Conservation (phyloP, 2,888 invertebrate genomes). For the Eurytoma californica region DNA sequence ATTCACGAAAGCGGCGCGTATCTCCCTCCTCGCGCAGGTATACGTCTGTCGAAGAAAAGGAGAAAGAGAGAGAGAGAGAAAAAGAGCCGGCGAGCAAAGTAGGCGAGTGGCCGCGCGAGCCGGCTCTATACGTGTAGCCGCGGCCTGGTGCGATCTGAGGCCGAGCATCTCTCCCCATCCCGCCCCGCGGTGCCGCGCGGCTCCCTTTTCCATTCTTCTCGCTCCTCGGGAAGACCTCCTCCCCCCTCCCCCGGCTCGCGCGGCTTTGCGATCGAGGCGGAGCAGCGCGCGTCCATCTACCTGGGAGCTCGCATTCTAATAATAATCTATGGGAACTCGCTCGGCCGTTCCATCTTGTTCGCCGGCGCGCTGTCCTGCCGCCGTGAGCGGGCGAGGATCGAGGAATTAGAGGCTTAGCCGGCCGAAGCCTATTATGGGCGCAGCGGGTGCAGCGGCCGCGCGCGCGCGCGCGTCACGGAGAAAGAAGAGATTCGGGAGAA, state of each 20-base stretch:
- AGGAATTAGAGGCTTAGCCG: slow-evolving; percentile 69
- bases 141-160: slow-evolving; percentile 55
- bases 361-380: background rate
- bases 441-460: slow-evolving; percentile 66
- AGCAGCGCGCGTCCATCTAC: slow-evolving; percentile 63
- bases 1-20: slow-evolving; percentile 30
- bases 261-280: slow-evolving; percentile 62
- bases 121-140: slow-evolving; percentile 24
- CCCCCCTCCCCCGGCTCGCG: slow-evolving; percentile 9
- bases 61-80: slow-evolving; percentile 57
- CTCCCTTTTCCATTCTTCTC: slow-evolving; percentile 52
- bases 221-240: slow-evolving; percentile 38
- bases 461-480: background rate
- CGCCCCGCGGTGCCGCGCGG: background rate
- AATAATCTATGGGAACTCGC: slow-evolving; percentile 73
- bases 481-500: slow-evolving; percentile 61
- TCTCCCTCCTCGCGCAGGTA: slow-evolving; percentile 25
- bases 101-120: too few relatives aligned
- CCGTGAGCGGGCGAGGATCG: slow-evolving; percentile 56
- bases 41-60: slow-evolving; percentile 51
- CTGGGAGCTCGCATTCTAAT: slow-evolving; percentile 71
- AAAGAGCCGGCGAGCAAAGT: slow-evolving; percentile 12
- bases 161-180: slow-evolving; percentile 43
- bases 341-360: slow-evolving; percentile 51
- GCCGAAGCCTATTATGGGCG: slow-evolving; percentile 70